Conservation (phyloP, 2,113 vertebrate genomes). For the Gavialis gangeticus region DNA sequence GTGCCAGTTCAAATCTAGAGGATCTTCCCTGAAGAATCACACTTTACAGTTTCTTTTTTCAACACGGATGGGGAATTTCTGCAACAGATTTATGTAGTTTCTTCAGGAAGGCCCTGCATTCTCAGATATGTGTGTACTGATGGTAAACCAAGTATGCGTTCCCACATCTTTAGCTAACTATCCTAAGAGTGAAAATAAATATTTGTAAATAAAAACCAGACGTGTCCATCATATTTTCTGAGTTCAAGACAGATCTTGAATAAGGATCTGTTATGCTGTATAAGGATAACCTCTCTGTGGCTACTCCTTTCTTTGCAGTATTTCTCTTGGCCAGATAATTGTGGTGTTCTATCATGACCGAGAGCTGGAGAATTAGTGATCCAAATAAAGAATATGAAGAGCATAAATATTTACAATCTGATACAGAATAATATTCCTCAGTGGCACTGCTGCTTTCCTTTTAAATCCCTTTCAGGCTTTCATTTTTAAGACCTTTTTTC, state of each 20-base stretch:
- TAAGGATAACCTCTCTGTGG: neutral
- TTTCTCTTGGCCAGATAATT: neutral
- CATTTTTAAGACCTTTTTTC: neutral
- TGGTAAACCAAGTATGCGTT: neutral
- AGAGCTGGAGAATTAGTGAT: neutral
- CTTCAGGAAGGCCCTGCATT: neutral
- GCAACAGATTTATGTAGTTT: neutral
- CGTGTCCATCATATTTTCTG: neutral
- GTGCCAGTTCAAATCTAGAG: rapidly evolving
- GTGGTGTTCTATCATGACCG: neutral
- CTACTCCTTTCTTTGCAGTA: neutral
- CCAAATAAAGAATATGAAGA: neutral
- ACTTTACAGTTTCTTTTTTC: neutral
- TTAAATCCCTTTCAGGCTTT: neutral
- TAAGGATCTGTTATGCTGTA: too few relatives aligned
- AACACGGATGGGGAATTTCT: neutral
- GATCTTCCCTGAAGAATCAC: neutral
- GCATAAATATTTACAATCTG: neutral
- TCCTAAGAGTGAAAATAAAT: neutral
- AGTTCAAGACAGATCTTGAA: neutral
- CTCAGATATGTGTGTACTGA: neutral
- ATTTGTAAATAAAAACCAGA: neutral
- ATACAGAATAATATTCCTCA: neutral
- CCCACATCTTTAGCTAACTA: neutral
- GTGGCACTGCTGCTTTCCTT: neutral